These are phyloP conservation scores for Mactromeris polynyma DNA, from an alignment of 2,888 invertebrate genomes.

Conservation along the genomic window DNA sequence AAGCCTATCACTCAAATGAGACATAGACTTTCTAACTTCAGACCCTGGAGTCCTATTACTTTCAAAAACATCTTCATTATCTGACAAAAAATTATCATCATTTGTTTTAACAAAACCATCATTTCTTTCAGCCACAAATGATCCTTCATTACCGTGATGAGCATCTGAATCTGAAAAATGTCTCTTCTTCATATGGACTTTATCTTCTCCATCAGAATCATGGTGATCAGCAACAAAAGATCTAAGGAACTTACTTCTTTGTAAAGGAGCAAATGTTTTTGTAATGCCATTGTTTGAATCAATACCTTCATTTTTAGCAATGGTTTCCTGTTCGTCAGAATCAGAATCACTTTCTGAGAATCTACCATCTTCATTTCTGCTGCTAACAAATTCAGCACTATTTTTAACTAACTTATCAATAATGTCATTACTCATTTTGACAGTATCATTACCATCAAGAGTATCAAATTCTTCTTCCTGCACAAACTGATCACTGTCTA, in stretches of 20 bases:
- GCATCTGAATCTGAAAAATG: constrained; percentile 65
- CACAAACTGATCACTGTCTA: constrained; percentile 36
- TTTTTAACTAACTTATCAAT: constrained; percentile 36
- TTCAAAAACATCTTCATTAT: constrained; percentile 8
- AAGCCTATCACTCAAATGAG: neutral
- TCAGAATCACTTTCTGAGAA: constrained; percentile 46
- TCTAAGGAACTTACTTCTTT: neutral
- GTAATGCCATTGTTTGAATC: neutral
- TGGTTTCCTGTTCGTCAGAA: neutral
- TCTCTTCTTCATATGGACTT: constrained; percentile 29
- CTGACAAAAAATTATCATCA: constrained; percentile 34
- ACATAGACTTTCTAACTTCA: neutral
- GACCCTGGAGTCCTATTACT: neutral
- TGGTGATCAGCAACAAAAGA: constrained; percentile 39
- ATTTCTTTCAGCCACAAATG: constrained; percentile 53
- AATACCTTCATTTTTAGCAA: neutral
- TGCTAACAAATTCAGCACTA: neutral
- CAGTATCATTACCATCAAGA: neutral
- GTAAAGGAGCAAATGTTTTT: constrained; percentile 8
- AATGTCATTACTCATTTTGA: constrained; percentile 20
- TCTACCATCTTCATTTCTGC: constrained; percentile 45
- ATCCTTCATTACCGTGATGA: constrained; percentile 59
- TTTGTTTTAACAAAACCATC: constrained; percentile 15
- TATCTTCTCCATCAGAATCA: constrained; percentile 50
- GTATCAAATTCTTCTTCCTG: constrained; percentile 10